Base-by-base conservation (phyloP, 2,113 vertebrate species). In the Brachypteracias leptosomus region DNA sequence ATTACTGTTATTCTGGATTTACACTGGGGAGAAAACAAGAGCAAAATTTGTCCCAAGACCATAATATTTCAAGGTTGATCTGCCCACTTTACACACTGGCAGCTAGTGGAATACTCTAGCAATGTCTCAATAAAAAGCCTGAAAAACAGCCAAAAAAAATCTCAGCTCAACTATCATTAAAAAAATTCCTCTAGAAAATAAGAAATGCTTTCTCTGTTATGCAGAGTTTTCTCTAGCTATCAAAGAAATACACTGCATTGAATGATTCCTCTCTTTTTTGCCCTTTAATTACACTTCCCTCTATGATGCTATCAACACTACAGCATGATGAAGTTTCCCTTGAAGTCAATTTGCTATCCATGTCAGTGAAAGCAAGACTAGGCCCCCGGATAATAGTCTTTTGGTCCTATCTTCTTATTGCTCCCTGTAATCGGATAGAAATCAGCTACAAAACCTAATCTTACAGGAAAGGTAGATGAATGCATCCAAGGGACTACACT, bases 201-300 rank as follows among this genome's bases (percentile, higher is more conserved):
- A 91, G 74, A 91, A 91, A 86, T 71, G 51, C 51, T 85, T 88
- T 88, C 47, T 36, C 36, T 85, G 35, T 51, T 91, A 61, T 6
- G 42, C 58, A 79, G 49, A 91, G 51, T 74, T 6, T 1, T 18
- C 19, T 70, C 63, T 63, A 74, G 67, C 87, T 73, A 42, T 59
- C 85, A 72, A 90, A 88, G 80, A 96, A 89, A 87, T 84, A 96
- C 68, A 81, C 44, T 81, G 68, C 44, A 68, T 47, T 90, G 90
- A 85, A 83, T 74, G 42, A 86, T 59, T 78, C 35, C 68, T 58
- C 59, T 57, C 63, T 78, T 84, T 70, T 90, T 70, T 90, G 55
- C 70, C 68, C 73, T 88, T 90, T 93, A 94, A 95, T 97, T 88
- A 93, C 75, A 93, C 80, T 90, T 92, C 78, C 22, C 28, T 75